Conservation (phyloP, 2,797 vertebrate species). For the Rhinogobio ventralis region DNA sequence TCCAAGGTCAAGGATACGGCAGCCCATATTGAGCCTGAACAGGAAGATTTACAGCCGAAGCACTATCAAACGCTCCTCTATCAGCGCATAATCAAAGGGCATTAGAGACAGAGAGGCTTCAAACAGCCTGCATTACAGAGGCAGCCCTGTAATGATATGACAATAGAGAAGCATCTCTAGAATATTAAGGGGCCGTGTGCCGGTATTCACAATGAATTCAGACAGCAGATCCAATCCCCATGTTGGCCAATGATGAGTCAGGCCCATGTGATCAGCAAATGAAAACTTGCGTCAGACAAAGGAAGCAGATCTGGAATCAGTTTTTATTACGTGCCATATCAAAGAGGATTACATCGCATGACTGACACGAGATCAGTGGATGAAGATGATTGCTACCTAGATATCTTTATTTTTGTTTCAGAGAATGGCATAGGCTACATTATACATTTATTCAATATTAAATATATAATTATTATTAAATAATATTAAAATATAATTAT, state of each 20-base stretch:
- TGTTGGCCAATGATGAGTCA: constrained; percentile 19
- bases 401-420: neutral
- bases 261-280: neutral
- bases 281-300: constrained; percentile 5
- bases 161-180: constrained; percentile 54
- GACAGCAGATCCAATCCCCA: constrained; percentile 33
- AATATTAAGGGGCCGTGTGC: constrained; percentile 55
- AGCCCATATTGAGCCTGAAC: constrained; percentile 40
- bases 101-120: constrained; percentile 60
- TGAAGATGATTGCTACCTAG: neutral
- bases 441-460: neutral
- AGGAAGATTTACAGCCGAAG: constrained; percentile 51
- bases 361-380: constrained; percentile 21
- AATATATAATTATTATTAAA: neutral
- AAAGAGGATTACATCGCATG: neutral
- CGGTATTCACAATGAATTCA: constrained; percentile 53
- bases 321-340: neutral
- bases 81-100: constrained; percentile 64
- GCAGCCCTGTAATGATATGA: constrained; percentile 62
- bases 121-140: constrained; percentile 62
- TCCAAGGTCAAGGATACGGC: constrained; percentile 70
- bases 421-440: neutral
- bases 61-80: constrained; percentile 50
- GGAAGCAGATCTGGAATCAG: neutral
- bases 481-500: neutral